These are phyloP conservation scores for Solenodon paradoxus DNA, from an alignment of 2,113 vertebrate genomes.

Conservation along the genomic window DNA sequence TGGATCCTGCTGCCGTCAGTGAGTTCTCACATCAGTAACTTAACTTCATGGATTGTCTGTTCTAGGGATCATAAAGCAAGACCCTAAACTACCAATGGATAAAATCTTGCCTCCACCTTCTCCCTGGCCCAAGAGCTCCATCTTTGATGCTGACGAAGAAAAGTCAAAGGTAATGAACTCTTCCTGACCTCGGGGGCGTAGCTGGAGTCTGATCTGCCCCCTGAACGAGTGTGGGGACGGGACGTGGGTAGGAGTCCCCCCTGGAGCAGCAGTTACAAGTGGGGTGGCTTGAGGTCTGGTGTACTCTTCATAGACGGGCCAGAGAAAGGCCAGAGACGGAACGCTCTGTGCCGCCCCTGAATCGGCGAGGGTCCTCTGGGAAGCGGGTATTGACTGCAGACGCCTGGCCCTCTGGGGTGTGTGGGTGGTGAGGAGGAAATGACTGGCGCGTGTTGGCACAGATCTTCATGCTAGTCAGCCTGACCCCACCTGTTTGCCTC, in stretches of 20 bases:
- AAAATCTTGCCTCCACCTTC: slow-evolving; percentile 89
- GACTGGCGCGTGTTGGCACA: not conserved
- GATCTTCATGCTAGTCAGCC: not conserved
- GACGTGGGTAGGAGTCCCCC: not conserved
- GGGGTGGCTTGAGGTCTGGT: not conserved
- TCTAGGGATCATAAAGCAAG: slow-evolving; percentile 91
- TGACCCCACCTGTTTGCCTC: not conserved
- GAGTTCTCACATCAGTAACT: not conserved
- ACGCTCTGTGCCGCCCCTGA: no score
- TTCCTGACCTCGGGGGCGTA: not conserved
- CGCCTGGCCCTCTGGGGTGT: no score
- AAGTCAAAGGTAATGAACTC: slow-evolving; percentile 88
- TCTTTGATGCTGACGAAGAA: slow-evolving; percentile 92
- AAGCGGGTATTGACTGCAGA: no score
- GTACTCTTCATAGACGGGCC: not conserved
- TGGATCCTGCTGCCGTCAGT: not conserved
- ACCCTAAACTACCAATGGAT: slow-evolving; percentile 87
- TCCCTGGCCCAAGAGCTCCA: slow-evolving; percentile 86
- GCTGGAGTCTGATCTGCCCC: not conserved
- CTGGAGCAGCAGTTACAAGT: not conserved
- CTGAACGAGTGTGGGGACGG: no score
- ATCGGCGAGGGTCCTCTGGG: no score
- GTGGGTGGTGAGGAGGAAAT: not conserved
- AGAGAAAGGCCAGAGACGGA: no score
- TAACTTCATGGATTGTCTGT: slow-evolving; percentile 4